These are phyloP conservation scores for Agapostemon virescens DNA, from an alignment of 2,888 invertebrate species.

Conservation along the genomic window DNA sequence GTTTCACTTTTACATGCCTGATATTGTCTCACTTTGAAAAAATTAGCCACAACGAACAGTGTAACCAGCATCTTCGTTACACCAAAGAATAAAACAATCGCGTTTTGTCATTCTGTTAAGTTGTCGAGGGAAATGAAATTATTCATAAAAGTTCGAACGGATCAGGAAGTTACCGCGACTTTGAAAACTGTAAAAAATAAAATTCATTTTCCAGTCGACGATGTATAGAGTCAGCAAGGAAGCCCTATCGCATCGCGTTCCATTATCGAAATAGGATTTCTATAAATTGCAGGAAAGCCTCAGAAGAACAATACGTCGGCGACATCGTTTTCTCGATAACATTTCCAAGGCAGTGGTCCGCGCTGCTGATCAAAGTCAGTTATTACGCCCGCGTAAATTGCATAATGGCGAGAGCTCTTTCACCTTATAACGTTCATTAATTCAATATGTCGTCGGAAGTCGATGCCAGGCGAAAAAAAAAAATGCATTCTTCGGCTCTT, in stretches of 20 bases:
- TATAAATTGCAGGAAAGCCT: background rate
- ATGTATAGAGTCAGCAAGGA: background rate
- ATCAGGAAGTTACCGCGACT: no score
- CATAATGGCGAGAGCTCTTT: conserved; percentile 31
- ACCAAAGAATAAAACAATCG: no score
- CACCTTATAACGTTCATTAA: conserved; percentile 29
- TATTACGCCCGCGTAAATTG: conserved; percentile 41
- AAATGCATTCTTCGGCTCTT: conserved; percentile 12
- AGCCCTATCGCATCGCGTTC: background rate
- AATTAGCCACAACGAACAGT: no score
- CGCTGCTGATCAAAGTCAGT: conserved; percentile 38
- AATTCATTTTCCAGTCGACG: no score
- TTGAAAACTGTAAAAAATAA: no score
- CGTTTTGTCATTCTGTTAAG: no score
- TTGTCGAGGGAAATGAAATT: no score
- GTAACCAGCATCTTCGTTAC: no score
- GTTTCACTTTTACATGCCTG: no score
- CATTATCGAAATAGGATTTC: background rate
- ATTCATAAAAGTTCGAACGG: no score
- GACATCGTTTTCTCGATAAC: conserved; percentile 26
- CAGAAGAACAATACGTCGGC: background rate
- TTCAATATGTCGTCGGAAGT: background rate
- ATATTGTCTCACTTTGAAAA: no score
- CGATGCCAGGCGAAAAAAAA: background rate
- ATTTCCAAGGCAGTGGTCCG: conserved; percentile 9